Evolutionary conservation across 2,797 vertebrate genomes (phyloP), one percentile per base, ranked within the genome.

Genomic region (Avahi laniger): DNA sequence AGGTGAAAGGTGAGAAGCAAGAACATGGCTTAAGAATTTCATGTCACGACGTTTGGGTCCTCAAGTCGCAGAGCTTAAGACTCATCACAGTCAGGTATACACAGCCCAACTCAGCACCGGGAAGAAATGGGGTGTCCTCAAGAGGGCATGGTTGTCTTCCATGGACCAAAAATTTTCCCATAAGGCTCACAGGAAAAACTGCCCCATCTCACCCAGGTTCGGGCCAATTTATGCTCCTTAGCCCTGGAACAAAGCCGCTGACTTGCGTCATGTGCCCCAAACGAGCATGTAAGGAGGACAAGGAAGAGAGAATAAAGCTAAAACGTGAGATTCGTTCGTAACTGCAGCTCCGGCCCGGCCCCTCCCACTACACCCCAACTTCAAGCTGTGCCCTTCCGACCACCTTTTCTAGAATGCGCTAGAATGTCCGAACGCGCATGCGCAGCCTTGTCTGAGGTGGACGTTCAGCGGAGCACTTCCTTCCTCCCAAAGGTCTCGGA

Each of bases 331-430:
- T 1, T 1, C 7, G 15, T 43, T 50, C 20, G 2, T 2, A 43
- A 65, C 7, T 38, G 0, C 28, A 5, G 6, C 11, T 8, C 1
- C 1, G 8, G 5, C 26, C 15, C 3, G 22, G 0, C 26, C 22
- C 12, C 0, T 9, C 17, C 7, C 0, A 0, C 3, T 12, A 20
- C 41, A 18, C 15, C 11, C 3, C 14, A 28, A 41, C 17, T 14
- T 41, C 65, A 30, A 54, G 3, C 13, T 0, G 59, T 65, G 1
- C 67, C 83, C 50, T 3, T 18, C 7, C 5, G 5, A 3, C 0
- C 24, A 0, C 4, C 24, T 70, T 57, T 96, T 97, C 97, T 95
- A 97, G 97, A 98, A 98, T 4, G 48, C 80, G 12, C 97, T 95
- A 59, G 98, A 97, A 98, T 2, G 5, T 41, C 38, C 15, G 4